Conservation (phyloP, 2,888 invertebrate genomes). For the Calliopum simillimum region DNA sequence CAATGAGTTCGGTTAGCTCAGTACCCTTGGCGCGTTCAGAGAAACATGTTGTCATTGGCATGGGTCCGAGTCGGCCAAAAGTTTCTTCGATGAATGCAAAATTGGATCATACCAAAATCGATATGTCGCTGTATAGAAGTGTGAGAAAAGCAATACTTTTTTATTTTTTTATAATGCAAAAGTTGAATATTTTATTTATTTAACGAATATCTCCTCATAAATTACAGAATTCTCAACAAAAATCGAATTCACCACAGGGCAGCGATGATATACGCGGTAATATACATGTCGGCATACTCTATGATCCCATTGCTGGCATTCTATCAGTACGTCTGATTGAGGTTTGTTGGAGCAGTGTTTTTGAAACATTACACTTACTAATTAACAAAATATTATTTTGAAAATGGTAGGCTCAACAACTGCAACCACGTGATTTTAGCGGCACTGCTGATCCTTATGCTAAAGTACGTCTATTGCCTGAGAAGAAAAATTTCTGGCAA, state of each 20-base stretch:
- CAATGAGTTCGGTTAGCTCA: constrained; percentile 61
- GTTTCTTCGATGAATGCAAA: constrained; percentile 74
- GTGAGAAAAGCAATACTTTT: constrained; percentile 64
- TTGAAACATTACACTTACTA: not conserved
- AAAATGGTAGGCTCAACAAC: constrained; percentile 69
- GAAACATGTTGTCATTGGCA: constrained; percentile 71
- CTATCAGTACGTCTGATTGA: constrained; percentile 75
- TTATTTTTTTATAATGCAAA: no score
- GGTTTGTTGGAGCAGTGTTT: constrained; percentile 62
- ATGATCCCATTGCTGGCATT: constrained; percentile 74
- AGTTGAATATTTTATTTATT: not conserved
- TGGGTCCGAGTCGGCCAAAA: constrained; percentile 68
- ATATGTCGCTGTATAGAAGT: constrained; percentile 71
- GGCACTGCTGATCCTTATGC: constrained; percentile 77
- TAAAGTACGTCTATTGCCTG: constrained; percentile 73
- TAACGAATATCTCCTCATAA: not conserved
- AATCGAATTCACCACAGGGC: constrained; percentile 57
- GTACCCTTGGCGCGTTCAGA: constrained; percentile 69
- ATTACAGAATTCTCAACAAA: constrained; percentile 60
- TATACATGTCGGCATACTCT: constrained; percentile 73
- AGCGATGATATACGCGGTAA: constrained; percentile 72
- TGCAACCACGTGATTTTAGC: constrained; percentile 72
- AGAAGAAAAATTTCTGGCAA: constrained; percentile 73
- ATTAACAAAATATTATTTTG: not conserved
- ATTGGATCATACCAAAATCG: constrained; percentile 74